Base-by-base conservation (phyloP, 2,888 invertebrate genomes). In the Orchesellides sinensis region DNA sequence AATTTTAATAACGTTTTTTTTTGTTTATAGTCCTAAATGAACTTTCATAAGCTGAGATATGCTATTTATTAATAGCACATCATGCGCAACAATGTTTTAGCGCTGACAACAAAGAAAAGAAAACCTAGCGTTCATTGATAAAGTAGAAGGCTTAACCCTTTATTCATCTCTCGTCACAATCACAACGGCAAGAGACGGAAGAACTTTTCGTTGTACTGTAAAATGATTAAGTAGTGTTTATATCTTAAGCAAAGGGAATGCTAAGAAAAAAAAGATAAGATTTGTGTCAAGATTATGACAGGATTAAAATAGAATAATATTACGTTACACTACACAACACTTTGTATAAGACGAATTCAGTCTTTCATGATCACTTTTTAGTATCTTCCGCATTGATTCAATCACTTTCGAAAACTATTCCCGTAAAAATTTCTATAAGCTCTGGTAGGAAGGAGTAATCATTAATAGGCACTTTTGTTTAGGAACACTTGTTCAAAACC, bases 261-360 rank as follows among this genome's bases (percentile, higher is more conserved):
- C 40, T n/a, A n/a, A n/a, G n/a, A n/a, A n/a, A n/a, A n/a, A 8
- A 2, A n/a, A 8, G 49, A 12, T 17, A 17, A 52, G 68, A 68
- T 68, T 27, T 52, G 68, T 68, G 68, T 68, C 68, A 49, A 68
- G 68, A 68, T 68, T 49, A 49, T 49, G 19, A 68, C 27, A 52
- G 29, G 52, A 49, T 49, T 68, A 68, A 68, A 66, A 65, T 65
- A 35, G 23, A 35, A 45, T 65, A 40, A 40, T 40, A 40, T 40
- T 40, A 14, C 40, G n/a, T 40, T 40, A 40, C 10, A n/a, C n/a
- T n/a, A n/a, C n/a, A n/a, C n/a, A n/a, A n/a, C n/a, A n/a, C n/a
- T n/a, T n/a, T n/a, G 19, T 2, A 45, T 45, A 32, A 40, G 40
- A 65, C 21, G 40, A 40, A 65, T 63, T 35, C n/a, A 59, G 59